Evolutionary conservation across 2,888 invertebrate species (phyloP), one percentile per base, ranked within the genome.

Genomic region (Heterodera filipjevi): DNA sequence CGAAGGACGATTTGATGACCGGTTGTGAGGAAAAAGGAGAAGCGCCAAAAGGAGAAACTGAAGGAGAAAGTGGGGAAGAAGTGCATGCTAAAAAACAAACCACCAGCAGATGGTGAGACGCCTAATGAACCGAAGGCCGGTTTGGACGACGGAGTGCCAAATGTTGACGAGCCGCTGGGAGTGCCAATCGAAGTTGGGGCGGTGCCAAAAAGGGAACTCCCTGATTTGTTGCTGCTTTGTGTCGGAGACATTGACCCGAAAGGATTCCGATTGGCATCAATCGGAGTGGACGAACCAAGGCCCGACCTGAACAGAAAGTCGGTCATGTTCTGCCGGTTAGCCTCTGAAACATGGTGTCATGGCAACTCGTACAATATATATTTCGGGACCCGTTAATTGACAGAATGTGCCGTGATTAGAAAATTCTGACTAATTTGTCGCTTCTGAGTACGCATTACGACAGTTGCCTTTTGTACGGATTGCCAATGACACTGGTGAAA

Each of bases 191-290:
- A 74, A 33, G 19, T 64, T n/a, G 53, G 75, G 27, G 75, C 30
- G 14, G 75, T 66, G 14, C 64, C n/a, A 53, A 70, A 76, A 19
- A 46, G 27, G 12, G 53, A n/a, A n/a, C 27, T 6, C n/a, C 68
- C 53, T 3, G 44, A 44, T 2, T 1, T 27, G 44, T n/a, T 14
- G 66, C 14, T 27, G 68, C n/a, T 16, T 16, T 75, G 66, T 0
- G 53, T 2, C 46, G 66, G 1, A 16, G 22, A 19, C 27, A 75
- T 75, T 33, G 75, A 75, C 10, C 75, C 75, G 32, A 75, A 75
- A 39, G 75, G 75, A 64, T 75, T 75, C 27, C 35, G 32, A 35
- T 64, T 75, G 30, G 75, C 75, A 35, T 64, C 35, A 0, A 75
- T 33, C 68, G 75, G 75, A 1, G 75, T 75, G 19, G 66, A 75